Percentiles rank a stretch among this genome's conserved stretches.
phyloP scores from a whole-genome alignment of 2,113 vertebrate species.

The Ornithorhynchus anatinus region DNA sequence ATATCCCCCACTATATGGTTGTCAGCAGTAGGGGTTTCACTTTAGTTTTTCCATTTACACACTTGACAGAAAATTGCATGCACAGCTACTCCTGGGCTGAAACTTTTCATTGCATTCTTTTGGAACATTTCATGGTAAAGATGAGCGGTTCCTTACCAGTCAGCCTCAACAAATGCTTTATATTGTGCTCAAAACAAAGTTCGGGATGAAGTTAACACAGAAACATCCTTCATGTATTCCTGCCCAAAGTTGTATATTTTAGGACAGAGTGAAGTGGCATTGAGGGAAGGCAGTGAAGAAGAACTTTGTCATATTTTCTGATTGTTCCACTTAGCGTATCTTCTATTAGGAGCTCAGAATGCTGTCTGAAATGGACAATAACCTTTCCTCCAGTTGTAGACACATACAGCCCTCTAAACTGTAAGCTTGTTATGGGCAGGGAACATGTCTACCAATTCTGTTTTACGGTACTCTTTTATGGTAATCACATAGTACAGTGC shows the following conservation, averaged over 20 bases:
- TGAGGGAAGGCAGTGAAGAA: background rate
- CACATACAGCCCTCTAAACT: no score
- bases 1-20: no score
- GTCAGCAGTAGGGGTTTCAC: no score
- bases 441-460: no score
- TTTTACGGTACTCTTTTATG: no score
- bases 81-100: no score
- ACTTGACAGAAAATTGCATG: no score
- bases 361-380: background rate
- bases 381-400: background rate
- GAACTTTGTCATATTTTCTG: background rate
- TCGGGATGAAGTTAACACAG: conserved; percentile 18
- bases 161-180: background rate
- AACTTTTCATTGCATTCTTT: no score
- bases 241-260: background rate
- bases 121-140: background rate
- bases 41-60: no score
- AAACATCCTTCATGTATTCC: background rate
- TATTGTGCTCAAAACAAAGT: background rate
- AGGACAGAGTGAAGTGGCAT: background rate
- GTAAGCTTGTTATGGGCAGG: no score
- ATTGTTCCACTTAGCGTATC: background rate
- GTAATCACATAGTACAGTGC: no score
- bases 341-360: conserved; percentile 2
- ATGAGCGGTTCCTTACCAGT: background rate